Evolutionary conservation across 2,797 vertebrate species (phyloP).

Genomic region (Varecia variegata): DNA sequence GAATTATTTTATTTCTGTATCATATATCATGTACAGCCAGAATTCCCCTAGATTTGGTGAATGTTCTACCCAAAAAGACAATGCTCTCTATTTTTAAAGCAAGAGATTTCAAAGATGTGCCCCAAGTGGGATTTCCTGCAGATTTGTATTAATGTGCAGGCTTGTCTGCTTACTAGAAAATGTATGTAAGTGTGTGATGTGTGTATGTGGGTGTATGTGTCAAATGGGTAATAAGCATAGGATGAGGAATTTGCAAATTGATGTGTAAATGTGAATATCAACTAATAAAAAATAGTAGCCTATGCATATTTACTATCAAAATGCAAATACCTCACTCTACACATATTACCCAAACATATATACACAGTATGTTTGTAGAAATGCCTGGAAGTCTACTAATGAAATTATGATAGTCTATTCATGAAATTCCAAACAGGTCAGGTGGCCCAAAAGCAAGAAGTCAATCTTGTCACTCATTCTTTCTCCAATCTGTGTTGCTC

Average conservation of each 20-base stretch:
- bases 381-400: slow-evolving; percentile 55
- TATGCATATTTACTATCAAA: slow-evolving; percentile 73
- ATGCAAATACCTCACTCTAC: slow-evolving; percentile 74
- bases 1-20: slow-evolving; percentile 42
- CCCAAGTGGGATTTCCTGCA: slow-evolving; percentile 63
- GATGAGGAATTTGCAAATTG: slow-evolving; percentile 75
- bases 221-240: slow-evolving; percentile 71
- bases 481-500: neutral
- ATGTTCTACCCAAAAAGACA: slow-evolving; percentile 18
- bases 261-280: slow-evolving; percentile 76
- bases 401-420: slow-evolving; percentile 47
- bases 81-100: slow-evolving; percentile 45
- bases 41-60: slow-evolving; percentile 13
- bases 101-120: slow-evolving; percentile 72
- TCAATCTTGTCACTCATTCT: neutral
- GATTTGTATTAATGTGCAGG: slow-evolving; percentile 72
- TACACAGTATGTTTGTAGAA: slow-evolving; percentile 80
- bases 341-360: slow-evolving; percentile 75
- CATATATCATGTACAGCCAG: neutral
- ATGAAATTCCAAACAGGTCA: slow-evolving; percentile 4
- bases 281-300: slow-evolving; percentile 42
- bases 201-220: slow-evolving; percentile 73
- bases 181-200: slow-evolving; percentile 75
- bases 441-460: neutral
- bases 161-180: slow-evolving; percentile 68